Evolutionary conservation across 1,140 invertebrate species (phyloP), one percentile per base, ranked within the genome.

Genomic region (Triops longicaudatus): DNA sequence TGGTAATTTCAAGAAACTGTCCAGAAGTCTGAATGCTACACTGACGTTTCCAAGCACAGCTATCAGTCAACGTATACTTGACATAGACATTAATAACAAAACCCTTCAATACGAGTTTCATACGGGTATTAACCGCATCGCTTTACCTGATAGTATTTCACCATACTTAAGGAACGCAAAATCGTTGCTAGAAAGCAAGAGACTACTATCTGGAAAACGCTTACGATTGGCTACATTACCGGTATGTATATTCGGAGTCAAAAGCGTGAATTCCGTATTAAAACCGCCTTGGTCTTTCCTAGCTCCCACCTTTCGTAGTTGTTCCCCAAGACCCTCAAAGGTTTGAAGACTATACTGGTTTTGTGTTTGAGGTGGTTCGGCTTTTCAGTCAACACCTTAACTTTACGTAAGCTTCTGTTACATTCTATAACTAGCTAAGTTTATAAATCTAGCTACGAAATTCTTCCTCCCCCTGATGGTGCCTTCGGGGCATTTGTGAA

Each of bases 401-500:
- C 22, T 63, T 63, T 14, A 63, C 50, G 50, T 63, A 63, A 17
- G 10, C 14, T 63, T 1, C 14, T 6, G 22, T 10, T 63, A 37
- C 31, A 37, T 4, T 4, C 2, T 7, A 37, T 37, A 37, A 2
- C 31, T 37, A 37, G 31, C 31, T 37, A 37, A 37, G 31, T 37
- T 37, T 37, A 37, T 7, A 7, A 4, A 37, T 37, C 7, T 37
- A 37, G 31, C 31, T 37, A 37, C 7, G 31, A 37, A 37, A 37
- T 37, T 37, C 2, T 37, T 63, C 22, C 22, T 22, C 42, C 74
- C 7, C 42, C 74, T 12, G 74, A 75, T 63, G 74, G 74, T 14
- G 43, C 28, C 26, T 75, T 75, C 28, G 74, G 74, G 22, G 43
- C 41, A 9, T 75, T 75, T 12, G 26, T 11, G 11, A 75, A 75